Evolutionary conservation across 2,797 vertebrate genomes (phyloP).

Genomic region (Enoplosus armatus): DNA sequence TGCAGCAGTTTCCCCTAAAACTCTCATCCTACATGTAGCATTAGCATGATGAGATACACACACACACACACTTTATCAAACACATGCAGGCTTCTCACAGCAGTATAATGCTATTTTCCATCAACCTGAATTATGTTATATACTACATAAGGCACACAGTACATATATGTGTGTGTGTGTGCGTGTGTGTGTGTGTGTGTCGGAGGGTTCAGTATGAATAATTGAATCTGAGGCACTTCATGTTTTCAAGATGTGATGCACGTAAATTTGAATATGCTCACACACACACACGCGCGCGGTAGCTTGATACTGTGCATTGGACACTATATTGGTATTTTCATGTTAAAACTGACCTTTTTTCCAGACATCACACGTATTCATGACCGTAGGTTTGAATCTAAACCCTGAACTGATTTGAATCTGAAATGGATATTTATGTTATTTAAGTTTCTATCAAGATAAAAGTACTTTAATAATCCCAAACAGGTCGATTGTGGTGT

Average conservation of each 20-base stretch:
- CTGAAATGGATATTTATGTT: not conserved
- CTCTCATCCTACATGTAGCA: conserved; percentile 29
- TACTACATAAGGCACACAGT: not conserved
- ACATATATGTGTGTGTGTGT: conserved; percentile 8
- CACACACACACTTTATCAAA: conserved; percentile 25
- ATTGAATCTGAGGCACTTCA: conserved; percentile 32
- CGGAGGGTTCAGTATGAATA: conserved; percentile 10
- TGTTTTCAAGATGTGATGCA: conserved; percentile 15
- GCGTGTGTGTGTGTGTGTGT: conserved; percentile 14
- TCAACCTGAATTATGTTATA: conserved; percentile 30
- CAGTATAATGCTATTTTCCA: conserved; percentile 18
- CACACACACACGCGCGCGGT: not conserved
- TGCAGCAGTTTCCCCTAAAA: conserved; percentile 40
- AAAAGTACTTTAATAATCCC: not conserved
- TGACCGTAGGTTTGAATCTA: not conserved
- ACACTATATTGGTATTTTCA: not conserved
- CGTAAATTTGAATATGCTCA: conserved; percentile 6
- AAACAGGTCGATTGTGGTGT: not conserved
- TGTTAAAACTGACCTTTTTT: not conserved
- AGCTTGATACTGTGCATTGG: not conserved
- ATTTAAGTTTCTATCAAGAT: not conserved
- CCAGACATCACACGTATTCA: not conserved
- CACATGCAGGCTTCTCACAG: conserved; percentile 17
- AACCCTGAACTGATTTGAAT: not conserved
- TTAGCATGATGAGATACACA: conserved; percentile 42